A percentile compares a stretch with the other conserved stretches of the same genome.
Evolutionary conservation across 2,888 invertebrate genomes (phyloP).

Genomic region (Mesorhabditis spiculigera): DNA sequence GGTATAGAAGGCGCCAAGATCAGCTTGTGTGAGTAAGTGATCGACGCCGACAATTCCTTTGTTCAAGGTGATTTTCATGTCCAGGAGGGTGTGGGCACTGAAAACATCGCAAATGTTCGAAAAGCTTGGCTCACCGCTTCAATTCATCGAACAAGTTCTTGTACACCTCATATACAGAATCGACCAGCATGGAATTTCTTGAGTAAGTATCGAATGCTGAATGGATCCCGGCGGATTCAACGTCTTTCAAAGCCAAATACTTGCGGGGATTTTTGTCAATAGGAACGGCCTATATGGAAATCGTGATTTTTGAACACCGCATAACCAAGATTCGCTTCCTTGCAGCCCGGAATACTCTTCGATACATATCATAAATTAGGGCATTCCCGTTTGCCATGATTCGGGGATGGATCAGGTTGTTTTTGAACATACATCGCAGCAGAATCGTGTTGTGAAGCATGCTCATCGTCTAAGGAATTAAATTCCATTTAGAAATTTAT

Average conservation of each 20-base stretch:
- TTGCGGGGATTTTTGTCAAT: neutral
- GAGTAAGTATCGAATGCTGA: neutral
- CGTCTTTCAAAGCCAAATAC: neutral
- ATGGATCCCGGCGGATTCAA: neutral
- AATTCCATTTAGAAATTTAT: too few species aligned
- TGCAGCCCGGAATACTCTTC: conserved; percentile 2
- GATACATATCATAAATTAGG: neutral
- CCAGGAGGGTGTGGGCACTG: neutral
- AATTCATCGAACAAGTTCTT: neutral
- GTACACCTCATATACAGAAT: conserved; percentile 1
- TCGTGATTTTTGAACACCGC: neutral
- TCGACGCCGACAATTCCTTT: neutral
- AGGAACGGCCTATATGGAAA: neutral
- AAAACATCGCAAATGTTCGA: neutral
- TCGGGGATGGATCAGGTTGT: neutral
- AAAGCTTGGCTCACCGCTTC: neutral
- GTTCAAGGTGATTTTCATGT: neutral
- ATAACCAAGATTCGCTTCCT: neutral
- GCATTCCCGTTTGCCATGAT: neutral
- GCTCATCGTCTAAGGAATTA: neutral
- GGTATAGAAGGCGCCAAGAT: neutral
- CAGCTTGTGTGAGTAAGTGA: neutral
- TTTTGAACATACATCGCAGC: neutral
- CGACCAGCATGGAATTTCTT: neutral
- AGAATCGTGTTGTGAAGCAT: neutral